Conservation (phyloP, 2,797 vertebrate genomes). For the Crocodylus rhombifer region DNA sequence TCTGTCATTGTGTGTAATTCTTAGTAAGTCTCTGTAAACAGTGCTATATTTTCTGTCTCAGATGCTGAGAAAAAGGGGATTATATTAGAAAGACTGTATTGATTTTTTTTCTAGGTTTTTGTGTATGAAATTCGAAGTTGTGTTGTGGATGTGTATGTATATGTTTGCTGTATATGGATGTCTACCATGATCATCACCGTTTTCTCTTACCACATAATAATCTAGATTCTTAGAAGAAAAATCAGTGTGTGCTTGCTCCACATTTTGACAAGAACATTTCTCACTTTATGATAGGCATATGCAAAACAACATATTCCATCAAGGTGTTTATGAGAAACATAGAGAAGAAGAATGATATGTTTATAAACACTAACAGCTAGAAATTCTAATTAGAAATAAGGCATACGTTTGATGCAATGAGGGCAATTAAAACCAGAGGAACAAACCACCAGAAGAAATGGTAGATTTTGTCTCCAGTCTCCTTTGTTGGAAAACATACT, state of each 20-base stretch:
- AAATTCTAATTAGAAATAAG: neutral
- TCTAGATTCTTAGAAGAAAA: neutral
- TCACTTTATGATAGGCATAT: neutral
- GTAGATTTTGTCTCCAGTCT: neutral
- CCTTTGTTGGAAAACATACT: neutral
- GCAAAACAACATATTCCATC: neutral
- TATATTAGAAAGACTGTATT: neutral
- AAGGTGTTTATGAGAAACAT: neutral
- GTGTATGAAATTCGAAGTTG: neutral
- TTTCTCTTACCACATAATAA: neutral
- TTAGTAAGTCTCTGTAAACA: neutral
- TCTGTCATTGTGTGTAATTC: neutral
- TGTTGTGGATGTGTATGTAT: neutral
- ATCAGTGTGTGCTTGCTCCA: neutral
- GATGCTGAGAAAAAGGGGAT: neutral
- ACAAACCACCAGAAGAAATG: neutral
- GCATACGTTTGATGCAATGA: neutral
- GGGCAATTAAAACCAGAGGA: neutral
- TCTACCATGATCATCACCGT: neutral
- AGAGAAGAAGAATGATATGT: neutral
- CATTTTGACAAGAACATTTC: slow-evolving; percentile 12
- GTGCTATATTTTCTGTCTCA: neutral
- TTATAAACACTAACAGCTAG: neutral
- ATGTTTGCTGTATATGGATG: neutral
- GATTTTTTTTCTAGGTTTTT: slow-evolving; percentile 8